These are phyloP conservation scores for Microplitis demolitor DNA, from an alignment of 1,140 invertebrate species.

Conservation along the genomic window DNA sequence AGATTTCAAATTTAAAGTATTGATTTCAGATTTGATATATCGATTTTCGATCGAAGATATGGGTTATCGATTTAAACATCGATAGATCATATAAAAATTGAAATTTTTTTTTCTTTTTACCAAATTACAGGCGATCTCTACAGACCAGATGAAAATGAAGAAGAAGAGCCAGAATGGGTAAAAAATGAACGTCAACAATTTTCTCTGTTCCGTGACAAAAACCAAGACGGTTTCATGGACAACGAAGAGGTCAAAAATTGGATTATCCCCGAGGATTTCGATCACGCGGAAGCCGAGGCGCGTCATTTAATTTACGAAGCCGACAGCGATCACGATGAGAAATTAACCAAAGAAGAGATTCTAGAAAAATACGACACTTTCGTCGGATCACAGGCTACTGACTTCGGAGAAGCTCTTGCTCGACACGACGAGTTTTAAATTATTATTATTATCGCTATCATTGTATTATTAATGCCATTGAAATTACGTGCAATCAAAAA, in stretches of 20 bases:
- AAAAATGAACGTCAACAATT: conserved; percentile 93
- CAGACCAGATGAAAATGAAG: conserved; percentile 61
- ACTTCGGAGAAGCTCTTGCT: conserved; percentile 94
- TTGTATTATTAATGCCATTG: too few relatives aligned
- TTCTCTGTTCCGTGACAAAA: conserved; percentile 78
- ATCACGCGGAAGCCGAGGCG: conserved; percentile 95
- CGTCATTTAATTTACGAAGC: conserved; percentile 95
- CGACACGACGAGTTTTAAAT: conserved; percentile 92
- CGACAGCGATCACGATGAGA: conserved; percentile 88
- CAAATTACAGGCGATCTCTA: conserved; percentile 80
- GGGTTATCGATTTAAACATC: too few relatives aligned
- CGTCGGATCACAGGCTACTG: conserved; percentile 97
- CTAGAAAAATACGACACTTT: conserved; percentile 96
- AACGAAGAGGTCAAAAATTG: conserved; percentile 87
- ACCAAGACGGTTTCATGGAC: conserved; percentile 90
- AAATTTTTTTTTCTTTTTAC: too few relatives aligned
- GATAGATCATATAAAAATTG: too few relatives aligned
- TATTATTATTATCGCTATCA: not conserved
- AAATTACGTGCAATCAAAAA: too few relatives aligned
- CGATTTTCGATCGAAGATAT: too few relatives aligned
- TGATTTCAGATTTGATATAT: too few relatives aligned
- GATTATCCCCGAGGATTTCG: conserved; percentile 96
- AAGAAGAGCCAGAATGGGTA: conserved; percentile 95
- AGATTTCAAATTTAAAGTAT: too few relatives aligned
- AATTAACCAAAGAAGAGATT: conserved; percentile 90